Evolutionary conservation across 2,113 vertebrate species (phyloP), one percentile per base, ranked within the genome.

Genomic region (Pyrgilauda ruficollis): DNA sequence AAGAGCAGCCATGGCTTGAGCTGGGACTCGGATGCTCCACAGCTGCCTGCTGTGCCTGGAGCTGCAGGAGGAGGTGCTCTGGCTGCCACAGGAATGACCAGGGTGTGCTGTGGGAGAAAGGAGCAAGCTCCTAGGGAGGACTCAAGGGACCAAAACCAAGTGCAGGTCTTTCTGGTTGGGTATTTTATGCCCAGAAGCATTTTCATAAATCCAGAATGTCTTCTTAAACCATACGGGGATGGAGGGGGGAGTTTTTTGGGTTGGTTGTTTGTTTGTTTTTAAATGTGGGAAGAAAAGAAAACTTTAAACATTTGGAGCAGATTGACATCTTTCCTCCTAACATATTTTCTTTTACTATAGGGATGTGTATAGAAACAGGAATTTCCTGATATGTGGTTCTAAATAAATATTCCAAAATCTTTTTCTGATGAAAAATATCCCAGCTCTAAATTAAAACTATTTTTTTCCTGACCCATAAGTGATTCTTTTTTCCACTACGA

Each of bases 81-180:
- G 58, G 58, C 47, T 91, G 53, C 27, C 41, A 8, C 22, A 12
- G 15, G 41, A 72, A 27, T 35, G 41, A 49, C 17, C 21, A 1
- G 6, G 5, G 10, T 28, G 4, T 59, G 22, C 39, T 9, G 2
- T 4, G 12, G 49, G 19, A 87, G 11, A 27, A 81, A 66, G 11
- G 11, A 74, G 11, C 16, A 69, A 77, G 8, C 4, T 35, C n/a
- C 26, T 30, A 52, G 31, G 15, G 37, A 84, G 3, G 3, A 33
- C 28, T 77, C 46, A 41, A 18, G 35, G 10, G 55, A n/a, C 10
- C 1, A 1, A 81, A 91, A 44, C 5, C 15, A 59, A 37, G 17
- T 26, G 23, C 5, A 0, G 7, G 21, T 69, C 6, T 3, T 61
- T 76, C 19, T 2, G 1, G 6, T 27, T 55, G 10, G 18, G 17